Base-by-base conservation (phyloP, 2,797 vertebrate genomes). In the Peromyscus melanophrys region DNA sequence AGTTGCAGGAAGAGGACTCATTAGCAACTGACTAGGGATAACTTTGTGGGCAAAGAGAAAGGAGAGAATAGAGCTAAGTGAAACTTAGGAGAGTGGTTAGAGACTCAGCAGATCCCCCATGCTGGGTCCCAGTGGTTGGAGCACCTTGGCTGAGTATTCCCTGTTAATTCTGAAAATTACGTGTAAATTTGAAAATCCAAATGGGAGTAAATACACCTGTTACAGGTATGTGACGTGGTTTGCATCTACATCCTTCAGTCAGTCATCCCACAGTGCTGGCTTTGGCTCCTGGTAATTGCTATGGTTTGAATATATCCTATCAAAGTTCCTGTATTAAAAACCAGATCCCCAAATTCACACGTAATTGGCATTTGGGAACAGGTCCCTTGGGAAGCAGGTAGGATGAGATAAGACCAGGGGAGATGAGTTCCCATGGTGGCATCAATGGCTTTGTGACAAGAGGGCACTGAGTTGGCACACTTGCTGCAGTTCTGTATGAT, bases 21-120 rank as follows among this genome's bases (percentile, higher is more conserved):
- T 97, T 97, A 97, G 95, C 96, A 94, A 95, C 92, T 86, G 93
- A 55, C 1, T 97, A 91, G 93, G 89, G 95, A 96, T 90, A 97
- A 90, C 97, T 97, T 81, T 81, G 6, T 43, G 27, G 27, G 52
- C 9, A 77, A 27, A 37, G 61, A 95, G 25, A 25, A 9, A 40
- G 29, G 59, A 76, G n/a, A 85, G 34, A 37, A 27, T 29, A 49
- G 43, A 46, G 34, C 5, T 37, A n/a, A 63, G 46, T 0, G 57
- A 17, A 82, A 5, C n/a, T 69, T 57, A 63, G 59, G 84, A 23
- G 37, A 59, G 6, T 17, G 9, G 6, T 16, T 2, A 57, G 80
- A n/a, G 73, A 81, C 17, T 57, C 17, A 1, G 0, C 0, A 11
- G 46, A 11, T n/a, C 17, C 31, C 43, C 31, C 16, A 4, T 16